Percentiles rank a stretch among this genome's conserved stretches.
Conservation (phyloP, 2,888 invertebrate species). For the Seira ritae region DNA sequence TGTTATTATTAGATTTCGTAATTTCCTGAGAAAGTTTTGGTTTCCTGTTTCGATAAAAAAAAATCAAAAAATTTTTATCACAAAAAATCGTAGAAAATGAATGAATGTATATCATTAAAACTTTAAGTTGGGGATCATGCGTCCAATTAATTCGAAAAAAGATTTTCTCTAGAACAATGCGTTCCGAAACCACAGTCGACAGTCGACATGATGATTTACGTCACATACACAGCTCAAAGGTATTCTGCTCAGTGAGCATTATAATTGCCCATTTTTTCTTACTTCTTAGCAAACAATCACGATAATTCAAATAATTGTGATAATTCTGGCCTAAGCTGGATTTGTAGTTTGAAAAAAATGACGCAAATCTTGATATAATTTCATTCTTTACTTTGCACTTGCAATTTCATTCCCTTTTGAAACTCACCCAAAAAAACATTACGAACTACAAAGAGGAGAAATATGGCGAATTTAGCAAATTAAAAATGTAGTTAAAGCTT, state of each 20-base stretch:
- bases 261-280: constrained; percentile 7
- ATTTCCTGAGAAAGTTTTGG: constrained; percentile 1
- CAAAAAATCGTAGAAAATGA: no score
- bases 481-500: constrained; percentile 12
- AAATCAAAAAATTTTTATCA: no score
- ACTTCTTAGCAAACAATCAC: not conserved
- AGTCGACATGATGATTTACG: no score
- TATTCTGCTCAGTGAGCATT: not conserved
- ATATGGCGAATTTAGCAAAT: not conserved
- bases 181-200: no score
- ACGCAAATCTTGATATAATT: not conserved
- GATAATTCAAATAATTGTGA: constrained; percentile 14
- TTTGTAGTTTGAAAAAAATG: constrained; percentile 5
- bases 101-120: no score
- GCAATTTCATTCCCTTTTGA: not conserved
- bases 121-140: no score
- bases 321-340: not conserved
- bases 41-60: no score
- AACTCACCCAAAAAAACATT: not conserved
- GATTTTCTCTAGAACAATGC: not conserved
- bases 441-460: not conserved
- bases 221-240: not conserved
- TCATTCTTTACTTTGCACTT: no score
- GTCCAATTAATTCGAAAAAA: no score
- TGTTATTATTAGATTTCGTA: constrained; percentile 6